Conservation (phyloP, 2,797 vertebrate genomes). For the Falco columbarius region DNA sequence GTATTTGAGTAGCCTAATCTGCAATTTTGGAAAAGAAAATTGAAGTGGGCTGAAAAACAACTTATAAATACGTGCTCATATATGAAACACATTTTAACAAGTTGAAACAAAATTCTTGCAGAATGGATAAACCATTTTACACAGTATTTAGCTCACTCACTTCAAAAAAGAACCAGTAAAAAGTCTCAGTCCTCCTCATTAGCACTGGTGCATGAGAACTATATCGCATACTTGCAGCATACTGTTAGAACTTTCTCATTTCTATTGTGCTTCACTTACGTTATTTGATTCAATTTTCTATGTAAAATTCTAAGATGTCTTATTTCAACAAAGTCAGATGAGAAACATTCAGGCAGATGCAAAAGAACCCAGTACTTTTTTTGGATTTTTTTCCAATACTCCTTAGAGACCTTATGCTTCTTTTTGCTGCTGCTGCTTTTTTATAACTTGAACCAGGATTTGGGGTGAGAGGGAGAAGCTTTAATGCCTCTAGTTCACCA, state of each 20-base stretch:
- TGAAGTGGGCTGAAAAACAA: background rate
- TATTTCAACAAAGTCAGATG: background rate
- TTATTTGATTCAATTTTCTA: background rate
- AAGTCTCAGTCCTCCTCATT: background rate
- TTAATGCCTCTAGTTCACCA: background rate
- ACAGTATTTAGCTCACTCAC: background rate
- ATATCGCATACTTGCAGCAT: background rate
- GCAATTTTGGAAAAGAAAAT: constrained; percentile 58
- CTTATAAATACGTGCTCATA: background rate
- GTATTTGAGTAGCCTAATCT: constrained; percentile 45
- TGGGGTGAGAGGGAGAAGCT: background rate
- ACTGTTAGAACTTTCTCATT: background rate
- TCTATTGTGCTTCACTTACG: background rate
- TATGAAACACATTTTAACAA: background rate
- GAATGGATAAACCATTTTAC: background rate
- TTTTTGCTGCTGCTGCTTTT: background rate
- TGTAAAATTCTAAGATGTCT: background rate
- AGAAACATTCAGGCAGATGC: background rate
- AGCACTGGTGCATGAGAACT: background rate
- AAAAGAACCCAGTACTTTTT: background rate
- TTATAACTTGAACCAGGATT: background rate
- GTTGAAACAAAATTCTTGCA: background rate
- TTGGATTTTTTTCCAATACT: background rate
- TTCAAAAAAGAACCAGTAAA: background rate
- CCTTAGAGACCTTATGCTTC: background rate